phyloP scores from a whole-genome alignment of 1,140 invertebrate genomes.

The Periplaneta americana region DNA sequence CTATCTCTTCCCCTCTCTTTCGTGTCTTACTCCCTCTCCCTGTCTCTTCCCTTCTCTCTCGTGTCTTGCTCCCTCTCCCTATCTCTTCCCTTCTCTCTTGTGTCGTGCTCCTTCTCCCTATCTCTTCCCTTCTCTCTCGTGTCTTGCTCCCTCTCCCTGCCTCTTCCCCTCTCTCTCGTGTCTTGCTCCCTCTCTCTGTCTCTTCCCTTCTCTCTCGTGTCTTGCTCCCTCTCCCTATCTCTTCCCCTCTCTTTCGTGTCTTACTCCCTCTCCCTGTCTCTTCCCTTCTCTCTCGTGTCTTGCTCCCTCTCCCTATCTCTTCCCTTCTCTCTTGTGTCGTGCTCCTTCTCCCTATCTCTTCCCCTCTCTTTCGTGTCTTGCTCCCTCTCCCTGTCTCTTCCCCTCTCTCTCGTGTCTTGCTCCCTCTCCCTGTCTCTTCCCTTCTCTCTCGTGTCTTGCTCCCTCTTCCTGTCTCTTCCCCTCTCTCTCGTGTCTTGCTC shows the following conservation, averaged over 20 bases:
- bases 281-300: too few relatives aligned
- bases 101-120: background rate
- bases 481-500: too few relatives aligned
- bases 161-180: background rate
- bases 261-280: background rate
- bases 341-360: background rate
- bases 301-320: too few relatives aligned
- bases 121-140: background rate
- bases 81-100: too few relatives aligned
- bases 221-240: background rate
- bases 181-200: too few relatives aligned
- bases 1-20: too few relatives aligned
- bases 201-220: background rate
- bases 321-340: too few relatives aligned
- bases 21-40: background rate
- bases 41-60: too few relatives aligned
- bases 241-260: background rate
- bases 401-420: background rate
- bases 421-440: background rate
- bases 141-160: background rate
- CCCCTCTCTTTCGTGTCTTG: background rate
- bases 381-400: background rate
- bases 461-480: too few relatives aligned
- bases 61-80: too few relatives aligned
- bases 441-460: background rate